phyloP scores from a whole-genome alignment of 1,140 invertebrate genomes.

The Protaetia brevitarsis region DNA sequence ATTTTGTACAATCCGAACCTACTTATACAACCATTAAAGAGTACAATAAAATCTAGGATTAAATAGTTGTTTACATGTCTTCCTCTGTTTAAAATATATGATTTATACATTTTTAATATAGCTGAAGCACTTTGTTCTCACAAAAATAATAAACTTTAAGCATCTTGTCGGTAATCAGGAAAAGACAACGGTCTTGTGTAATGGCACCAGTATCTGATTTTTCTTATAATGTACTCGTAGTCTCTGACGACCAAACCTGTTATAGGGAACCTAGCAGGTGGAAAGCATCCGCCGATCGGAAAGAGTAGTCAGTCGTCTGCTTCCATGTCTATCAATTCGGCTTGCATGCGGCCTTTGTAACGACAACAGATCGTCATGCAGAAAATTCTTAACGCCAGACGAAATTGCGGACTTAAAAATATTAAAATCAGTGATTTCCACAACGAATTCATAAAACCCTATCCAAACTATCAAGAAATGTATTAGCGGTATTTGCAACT shows the following conservation, averaged over 20 bases:
- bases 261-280: slow-evolving; percentile 37
- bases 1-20: slow-evolving; percentile 7
- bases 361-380: slow-evolving; percentile 88
- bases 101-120: background rate
- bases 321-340: slow-evolving; percentile 78
- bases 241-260: slow-evolving; percentile 45
- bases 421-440: slow-evolving; percentile 91
- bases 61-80: background rate
- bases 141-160: slow-evolving; percentile 3
- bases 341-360: slow-evolving; percentile 71
- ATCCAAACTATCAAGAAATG: slow-evolving; percentile 93
- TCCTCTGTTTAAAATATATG: background rate
- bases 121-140: slow-evolving; percentile 2
- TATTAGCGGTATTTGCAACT: slow-evolving; percentile 74
- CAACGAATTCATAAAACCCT: slow-evolving; percentile 85
- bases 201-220: slow-evolving; percentile 13
- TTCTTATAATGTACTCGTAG: slow-evolving; percentile 39
- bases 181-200: background rate
- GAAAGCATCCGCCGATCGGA: slow-evolving; percentile 33
- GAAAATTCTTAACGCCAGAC: slow-evolving; percentile 79
- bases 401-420: slow-evolving; percentile 84
- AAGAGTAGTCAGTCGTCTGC: slow-evolving; percentile 64
- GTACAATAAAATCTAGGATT: background rate
- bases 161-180: slow-evolving; percentile 8
- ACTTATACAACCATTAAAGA: background rate